These are phyloP conservation scores for Eriocheir sinensis DNA, from an alignment of 1,140 invertebrate species.

Conservation along the genomic window DNA sequence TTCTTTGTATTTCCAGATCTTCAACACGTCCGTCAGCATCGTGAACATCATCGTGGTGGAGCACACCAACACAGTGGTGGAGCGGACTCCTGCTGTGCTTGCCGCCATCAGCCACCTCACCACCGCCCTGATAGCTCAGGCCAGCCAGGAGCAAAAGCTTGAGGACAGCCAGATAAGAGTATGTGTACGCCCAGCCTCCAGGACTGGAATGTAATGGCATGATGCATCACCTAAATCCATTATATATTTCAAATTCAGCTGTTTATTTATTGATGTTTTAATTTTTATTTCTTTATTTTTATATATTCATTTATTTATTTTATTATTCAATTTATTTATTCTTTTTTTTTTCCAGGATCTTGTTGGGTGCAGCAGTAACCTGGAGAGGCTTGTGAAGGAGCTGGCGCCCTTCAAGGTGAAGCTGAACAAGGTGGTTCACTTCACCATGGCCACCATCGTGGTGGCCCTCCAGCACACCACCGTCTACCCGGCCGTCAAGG, in stretches of 20 bases:
- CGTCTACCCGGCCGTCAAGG: conserved; percentile 61
- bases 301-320: neutral
- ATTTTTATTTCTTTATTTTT: neutral
- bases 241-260: too few relatives aligned
- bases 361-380: conserved; percentile 16
- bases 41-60: conserved; percentile 45
- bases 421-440: conserved; percentile 52
- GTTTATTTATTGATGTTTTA: neutral
- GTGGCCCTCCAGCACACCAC: conserved; percentile 43
- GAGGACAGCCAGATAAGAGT: conserved; percentile 47
- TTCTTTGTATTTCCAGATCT: conserved; percentile 24
- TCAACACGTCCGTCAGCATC: conserved; percentile 15
- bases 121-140: conserved; percentile 49
- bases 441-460: conserved; percentile 43
- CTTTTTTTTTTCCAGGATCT: neutral
- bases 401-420: neutral
- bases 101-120: conserved; percentile 57
- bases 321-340: neutral
- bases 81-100: conserved; percentile 24
- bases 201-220: too few relatives aligned
- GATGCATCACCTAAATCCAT: too few relatives aligned
- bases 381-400: conserved; percentile 40
- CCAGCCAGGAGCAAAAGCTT: conserved; percentile 49
- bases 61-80: neutral
- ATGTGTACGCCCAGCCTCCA: too few relatives aligned